phyloP scores from a whole-genome alignment of 2,113 vertebrate species.

The Athene cunicularia region DNA sequence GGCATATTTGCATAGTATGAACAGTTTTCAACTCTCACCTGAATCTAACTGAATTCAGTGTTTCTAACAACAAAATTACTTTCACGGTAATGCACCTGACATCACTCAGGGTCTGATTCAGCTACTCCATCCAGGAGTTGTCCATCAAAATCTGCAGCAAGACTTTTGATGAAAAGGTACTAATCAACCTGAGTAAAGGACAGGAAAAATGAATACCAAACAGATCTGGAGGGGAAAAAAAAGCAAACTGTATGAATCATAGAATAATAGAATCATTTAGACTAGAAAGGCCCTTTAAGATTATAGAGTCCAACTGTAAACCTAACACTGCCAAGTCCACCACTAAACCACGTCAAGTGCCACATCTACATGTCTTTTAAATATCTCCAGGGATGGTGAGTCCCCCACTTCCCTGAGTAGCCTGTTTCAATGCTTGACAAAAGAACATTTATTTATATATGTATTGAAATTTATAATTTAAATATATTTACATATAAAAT shows the following conservation, averaged over 20 bases:
- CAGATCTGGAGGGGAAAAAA: background rate
- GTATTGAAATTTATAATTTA: background rate
- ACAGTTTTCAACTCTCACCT: background rate
- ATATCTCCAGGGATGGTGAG: background rate
- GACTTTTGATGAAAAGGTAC: background rate
- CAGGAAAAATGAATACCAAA: background rate
- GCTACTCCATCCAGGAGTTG: background rate
- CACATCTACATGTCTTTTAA: background rate
- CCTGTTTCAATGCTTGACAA: background rate
- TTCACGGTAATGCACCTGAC: background rate
- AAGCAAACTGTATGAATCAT: background rate
- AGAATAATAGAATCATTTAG: too few species aligned
- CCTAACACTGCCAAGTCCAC: too few species aligned
- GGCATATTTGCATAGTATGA: background rate
- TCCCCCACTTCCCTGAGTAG: background rate
- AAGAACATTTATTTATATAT: background rate
- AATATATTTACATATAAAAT: background rate
- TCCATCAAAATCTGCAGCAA: background rate
- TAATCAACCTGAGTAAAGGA: background rate
- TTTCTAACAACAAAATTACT: background rate
- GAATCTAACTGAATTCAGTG: background rate
- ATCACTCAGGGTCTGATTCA: background rate
- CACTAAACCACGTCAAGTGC: too few species aligned
- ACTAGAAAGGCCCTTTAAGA: too few species aligned
- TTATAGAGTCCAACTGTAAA: too few species aligned